Base-by-base conservation (phyloP, 2,888 invertebrate genomes). In the Tortrix viridana region DNA sequence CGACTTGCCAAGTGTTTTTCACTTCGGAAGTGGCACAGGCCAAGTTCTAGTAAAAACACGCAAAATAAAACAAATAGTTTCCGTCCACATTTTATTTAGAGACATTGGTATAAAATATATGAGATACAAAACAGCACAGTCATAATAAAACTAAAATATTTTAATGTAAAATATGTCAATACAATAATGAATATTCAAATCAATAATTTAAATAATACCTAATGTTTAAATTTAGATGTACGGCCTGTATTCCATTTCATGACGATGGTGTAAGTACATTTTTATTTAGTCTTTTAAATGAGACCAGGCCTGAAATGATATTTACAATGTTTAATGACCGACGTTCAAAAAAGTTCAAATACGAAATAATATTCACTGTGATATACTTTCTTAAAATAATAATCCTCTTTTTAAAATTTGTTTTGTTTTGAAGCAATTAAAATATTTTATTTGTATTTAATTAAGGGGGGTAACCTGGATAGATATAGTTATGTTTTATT, bases 81-180 rank as follows among this genome's bases (percentile, higher is more conserved):
- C 77, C 78, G 79, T 89, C 85, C 86, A 91, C 87, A 89, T 88
- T 91, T 92, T 91, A 89, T 89, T 91, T 83, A 90, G 90, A 92
- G 86, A 89, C 89, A 89, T 89, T 81, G 86, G 92, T 92, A 92
- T 90, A 92, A 91, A 92, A 92, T 91, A 92, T 91, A 91, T 86
- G 85, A 91, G 87, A 91, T 91, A 92, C 88, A 92, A 91, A 92
- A 92, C 87, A 90, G 90, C 86, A 84, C 85, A 91, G 87, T 90
- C 85, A 80, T 86, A 88, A 89, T 85, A 84, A 81, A 89, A 89
- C 82, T 84, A 87, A 88, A 87, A 84, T 82, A 85, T 86, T 83
- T 83, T 78, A 84, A 81, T 81, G 83, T 86, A 84, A 84, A 84
- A 83, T 77, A 82, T 75, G 70, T 75, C 77, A 77, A 80, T 79